A percentile compares a stretch with the other conserved stretches of the same genome.
These are phyloP conservation scores for Lepidotrigona ventralis DNA, from an alignment of 1,140 invertebrate species.

Conservation along the genomic window DNA sequence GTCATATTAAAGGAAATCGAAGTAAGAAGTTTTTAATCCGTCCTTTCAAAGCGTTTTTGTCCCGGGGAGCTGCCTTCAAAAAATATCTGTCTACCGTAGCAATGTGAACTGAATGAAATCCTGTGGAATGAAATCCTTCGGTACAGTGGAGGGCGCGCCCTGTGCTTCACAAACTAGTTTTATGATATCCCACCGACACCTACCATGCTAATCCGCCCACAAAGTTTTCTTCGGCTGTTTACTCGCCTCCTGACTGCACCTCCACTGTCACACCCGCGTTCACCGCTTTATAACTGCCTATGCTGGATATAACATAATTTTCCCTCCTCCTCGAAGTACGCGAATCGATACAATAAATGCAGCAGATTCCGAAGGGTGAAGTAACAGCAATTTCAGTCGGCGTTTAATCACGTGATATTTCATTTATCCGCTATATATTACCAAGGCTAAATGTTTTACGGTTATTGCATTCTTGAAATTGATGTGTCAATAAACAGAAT, in stretches of 20 bases:
- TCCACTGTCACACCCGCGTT: constrained; percentile 23
- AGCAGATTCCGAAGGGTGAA: constrained; percentile 35
- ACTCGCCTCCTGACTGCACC: constrained; percentile 31
- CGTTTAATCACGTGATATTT: constrained; percentile 50
- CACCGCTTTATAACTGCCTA: constrained; percentile 33
- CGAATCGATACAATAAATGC: constrained; percentile 48
- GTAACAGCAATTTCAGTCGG: constrained; percentile 42
- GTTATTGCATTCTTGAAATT: constrained; percentile 48
- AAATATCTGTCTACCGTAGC: constrained; percentile 21
- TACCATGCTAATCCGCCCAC: constrained; percentile 67
- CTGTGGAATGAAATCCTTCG: constrained; percentile 41
- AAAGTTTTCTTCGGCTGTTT: constrained; percentile 64
- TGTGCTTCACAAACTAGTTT: constrained; percentile 69
- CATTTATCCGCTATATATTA: constrained; percentile 44
- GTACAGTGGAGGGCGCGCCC: constrained; percentile 27
- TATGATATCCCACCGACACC: constrained; percentile 69
- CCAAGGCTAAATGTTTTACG: constrained; percentile 41
- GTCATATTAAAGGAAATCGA: constrained; percentile 34
- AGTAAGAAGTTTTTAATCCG: constrained; percentile 38
- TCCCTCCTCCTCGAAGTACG: constrained; percentile 19
- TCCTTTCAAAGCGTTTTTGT: constrained; percentile 27
- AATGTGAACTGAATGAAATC: constrained; percentile 31
- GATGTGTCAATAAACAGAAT: constrained; percentile 47
- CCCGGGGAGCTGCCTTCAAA: constrained; percentile 10
- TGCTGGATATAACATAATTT: constrained; percentile 44